phyloP scores from a whole-genome alignment of 1,140 invertebrate species.

The Ptiloglossa arizonensis region DNA sequence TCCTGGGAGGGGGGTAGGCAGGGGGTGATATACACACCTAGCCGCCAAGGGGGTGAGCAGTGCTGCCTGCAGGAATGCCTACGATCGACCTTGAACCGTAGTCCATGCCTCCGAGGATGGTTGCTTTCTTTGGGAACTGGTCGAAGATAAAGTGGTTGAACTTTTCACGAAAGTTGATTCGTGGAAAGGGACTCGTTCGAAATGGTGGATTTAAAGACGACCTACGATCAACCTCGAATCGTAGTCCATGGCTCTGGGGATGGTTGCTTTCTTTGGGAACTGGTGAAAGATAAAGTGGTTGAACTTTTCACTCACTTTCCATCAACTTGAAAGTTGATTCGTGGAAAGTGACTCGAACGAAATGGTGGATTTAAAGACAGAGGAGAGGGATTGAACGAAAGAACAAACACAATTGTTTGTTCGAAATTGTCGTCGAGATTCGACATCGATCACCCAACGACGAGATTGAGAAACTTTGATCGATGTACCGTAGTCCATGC shows the following conservation, averaged over 20 bases:
- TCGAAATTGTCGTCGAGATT: too few relatives aligned
- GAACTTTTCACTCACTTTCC: conserved; percentile 16
- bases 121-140: not conserved
- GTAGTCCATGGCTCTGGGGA: not conserved
- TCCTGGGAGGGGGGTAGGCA: conserved; percentile 35
- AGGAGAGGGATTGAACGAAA: too few relatives aligned
- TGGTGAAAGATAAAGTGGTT: not conserved
- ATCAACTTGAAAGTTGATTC: conserved; percentile 1
- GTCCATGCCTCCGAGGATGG: not conserved
- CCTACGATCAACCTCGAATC: conserved; percentile 61
- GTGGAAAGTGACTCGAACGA: not conserved
- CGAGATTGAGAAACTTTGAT: too few relatives aligned
- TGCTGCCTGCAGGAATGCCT: conserved; percentile 56
- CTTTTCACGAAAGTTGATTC: conserved; percentile 11
- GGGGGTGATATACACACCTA: conserved; percentile 53
- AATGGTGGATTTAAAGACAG: too few relatives aligned
- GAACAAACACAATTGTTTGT: too few relatives aligned
- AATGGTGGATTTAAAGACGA: conserved; percentile 24
- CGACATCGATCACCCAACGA: too few relatives aligned
- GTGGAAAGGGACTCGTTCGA: conserved; percentile 1
- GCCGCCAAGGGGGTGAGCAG: conserved; percentile 18
- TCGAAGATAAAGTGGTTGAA: not conserved
- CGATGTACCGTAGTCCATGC: conserved; percentile 29
- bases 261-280: not conserved
- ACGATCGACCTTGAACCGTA: conserved; percentile 62